Evolutionary conservation across 2,797 vertebrate genomes (phyloP), one percentile per base, ranked within the genome.

Genomic region (Sebastes minor): DNA sequence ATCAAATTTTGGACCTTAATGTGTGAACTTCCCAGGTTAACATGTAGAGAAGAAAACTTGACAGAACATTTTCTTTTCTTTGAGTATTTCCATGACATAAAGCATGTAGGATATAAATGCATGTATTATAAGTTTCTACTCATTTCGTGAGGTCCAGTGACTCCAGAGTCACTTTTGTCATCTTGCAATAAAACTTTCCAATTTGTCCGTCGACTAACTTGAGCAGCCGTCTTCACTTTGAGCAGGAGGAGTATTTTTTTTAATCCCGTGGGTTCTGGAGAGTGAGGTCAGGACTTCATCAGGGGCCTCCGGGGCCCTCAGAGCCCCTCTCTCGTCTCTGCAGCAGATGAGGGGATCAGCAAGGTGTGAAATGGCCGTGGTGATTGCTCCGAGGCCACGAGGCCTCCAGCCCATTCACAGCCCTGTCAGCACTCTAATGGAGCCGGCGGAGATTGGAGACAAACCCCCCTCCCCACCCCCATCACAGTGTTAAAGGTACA

Each of bases 311-410:
- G 38, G 74, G 84, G 78, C 79, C 83, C 80, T 53, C 64, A 14
- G 68, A 72, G 82, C 86, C 81, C 78, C 76, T 74, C 66, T 56
- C 68, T 75, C 66, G 71, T 84, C 78, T 81, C 78, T 30, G 85
- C 82, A 68, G 83, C 80, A 90, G 90, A 94, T 93, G 87, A 93
- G 88, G 52, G 76, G 87, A 88, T 92, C 93, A 93, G 89, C 79
- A 83, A 88, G 89, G 89, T 93, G 92, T 94, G 93, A 94, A 94
- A 94, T 93, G 89, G 88, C 80, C 62, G 60, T 10, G 69, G 78
- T 93, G 94, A 93, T 93, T 94, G 92, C 89, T 86, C 77, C 63
- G 74, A 90, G 90, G 90, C 93, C 84, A 76, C 53, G 9, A 70
- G 87, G 72, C 86, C 89, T 91, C 76, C 78, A 84, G 85, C 86